Evolutionary conservation across 2,113 vertebrate species (phyloP).

Genomic region (Rhinopomastus cyanomelas): DNA sequence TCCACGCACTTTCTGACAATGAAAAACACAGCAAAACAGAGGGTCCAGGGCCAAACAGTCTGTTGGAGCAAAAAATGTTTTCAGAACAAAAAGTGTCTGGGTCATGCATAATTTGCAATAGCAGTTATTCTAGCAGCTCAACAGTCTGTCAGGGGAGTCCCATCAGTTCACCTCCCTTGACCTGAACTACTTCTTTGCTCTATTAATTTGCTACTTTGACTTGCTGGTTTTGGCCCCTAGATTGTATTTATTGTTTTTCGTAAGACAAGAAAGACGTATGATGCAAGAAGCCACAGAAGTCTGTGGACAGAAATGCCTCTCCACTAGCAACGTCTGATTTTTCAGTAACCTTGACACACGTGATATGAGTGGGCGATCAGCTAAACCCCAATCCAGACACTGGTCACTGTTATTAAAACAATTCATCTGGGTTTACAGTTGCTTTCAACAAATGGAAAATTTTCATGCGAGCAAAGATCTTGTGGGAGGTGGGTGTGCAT

Average conservation of each 20-base stretch:
- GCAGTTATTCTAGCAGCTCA: not conserved
- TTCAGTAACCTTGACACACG: not conserved
- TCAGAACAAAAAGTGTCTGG: constrained; percentile 30
- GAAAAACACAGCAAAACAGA: constrained; percentile 32
- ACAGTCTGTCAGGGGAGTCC: not conserved
- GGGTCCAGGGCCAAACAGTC: not conserved
- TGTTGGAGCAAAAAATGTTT: constrained; percentile 33
- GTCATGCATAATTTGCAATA: not conserved
- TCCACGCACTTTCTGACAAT: not conserved
- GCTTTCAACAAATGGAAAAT: not conserved
- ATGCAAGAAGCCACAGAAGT: not conserved
- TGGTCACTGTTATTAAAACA: not conserved
- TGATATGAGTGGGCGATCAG: not conserved
- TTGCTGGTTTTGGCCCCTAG: not conserved
- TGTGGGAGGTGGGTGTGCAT: not conserved
- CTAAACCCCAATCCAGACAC: not conserved
- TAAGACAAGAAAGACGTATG: not conserved
- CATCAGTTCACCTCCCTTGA: not conserved
- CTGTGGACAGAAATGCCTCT: not conserved
- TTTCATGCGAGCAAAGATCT: not conserved
- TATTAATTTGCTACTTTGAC: not conserved
- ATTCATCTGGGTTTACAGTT: not conserved
- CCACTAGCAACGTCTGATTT: not conserved
- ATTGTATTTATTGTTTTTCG: not conserved
- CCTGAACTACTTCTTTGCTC: not conserved